phyloP scores from a whole-genome alignment of 2,888 invertebrate genomes.

The Standfussiana lucernea region DNA sequence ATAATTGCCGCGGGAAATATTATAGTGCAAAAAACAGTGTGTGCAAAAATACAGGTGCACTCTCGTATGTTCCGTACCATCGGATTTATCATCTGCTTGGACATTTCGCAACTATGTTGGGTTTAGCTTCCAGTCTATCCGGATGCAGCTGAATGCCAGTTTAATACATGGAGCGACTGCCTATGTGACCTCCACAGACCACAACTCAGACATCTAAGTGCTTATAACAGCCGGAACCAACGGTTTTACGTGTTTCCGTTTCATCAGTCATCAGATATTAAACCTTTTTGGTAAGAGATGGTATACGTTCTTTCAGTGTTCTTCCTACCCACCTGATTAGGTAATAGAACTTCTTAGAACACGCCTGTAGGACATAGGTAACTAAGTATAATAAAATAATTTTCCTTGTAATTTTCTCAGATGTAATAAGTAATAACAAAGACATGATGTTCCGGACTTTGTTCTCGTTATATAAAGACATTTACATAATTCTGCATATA shows the following conservation, averaged over 20 bases:
- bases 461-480: conserved; percentile 7
- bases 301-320: background rate
- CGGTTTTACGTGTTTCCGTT: background rate
- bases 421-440: background rate
- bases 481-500: conserved; percentile 30
- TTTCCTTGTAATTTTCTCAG: conserved; percentile 28
- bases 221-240: background rate
- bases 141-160: background rate
- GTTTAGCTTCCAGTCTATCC: background rate
- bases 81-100: background rate
- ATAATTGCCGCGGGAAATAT: background rate
- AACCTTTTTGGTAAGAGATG: background rate
- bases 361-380: background rate
- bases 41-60: background rate
- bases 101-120: background rate
- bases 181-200: background rate
- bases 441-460: conserved; percentile 18
- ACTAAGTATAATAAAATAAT: background rate
- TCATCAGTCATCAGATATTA: background rate
- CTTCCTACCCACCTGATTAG: background rate
- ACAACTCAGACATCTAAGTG: background rate
- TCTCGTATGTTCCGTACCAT: background rate
- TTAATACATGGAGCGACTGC: background rate
- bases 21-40: background rate
- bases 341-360: background rate